Conservation (phyloP, 2,113 vertebrate genomes). For the Panthera uncia region DNA sequence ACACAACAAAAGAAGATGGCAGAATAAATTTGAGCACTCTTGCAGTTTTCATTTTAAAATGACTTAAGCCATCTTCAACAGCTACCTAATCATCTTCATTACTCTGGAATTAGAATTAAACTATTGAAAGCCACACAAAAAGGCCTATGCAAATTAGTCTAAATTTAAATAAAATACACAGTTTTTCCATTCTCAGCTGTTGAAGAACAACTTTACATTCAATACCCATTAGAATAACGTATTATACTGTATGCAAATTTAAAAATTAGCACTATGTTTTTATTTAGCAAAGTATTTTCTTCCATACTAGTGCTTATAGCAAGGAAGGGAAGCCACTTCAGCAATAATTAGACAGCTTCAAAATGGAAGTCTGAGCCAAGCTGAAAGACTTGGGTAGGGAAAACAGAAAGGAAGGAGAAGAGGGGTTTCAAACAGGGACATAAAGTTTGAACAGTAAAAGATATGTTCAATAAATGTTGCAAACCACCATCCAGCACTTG, state of each 20-base stretch:
- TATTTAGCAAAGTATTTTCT: background rate
- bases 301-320: background rate
- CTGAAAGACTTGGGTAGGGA: background rate
- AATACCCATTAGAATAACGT: background rate
- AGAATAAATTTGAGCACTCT: background rate
- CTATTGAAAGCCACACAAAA: constrained; percentile 13
- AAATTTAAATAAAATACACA: constrained; percentile 16
- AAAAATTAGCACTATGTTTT: background rate
- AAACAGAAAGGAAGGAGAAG: background rate
- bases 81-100: constrained; percentile 10
- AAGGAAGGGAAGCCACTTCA: background rate
- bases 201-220: background rate
- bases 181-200: background rate
- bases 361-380: background rate
- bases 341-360: background rate
- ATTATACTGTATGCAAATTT: background rate
- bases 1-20: background rate
- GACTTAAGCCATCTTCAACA: background rate
- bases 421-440: background rate
- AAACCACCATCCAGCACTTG: background rate
- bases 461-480: background rate
- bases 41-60: constrained; percentile 19
- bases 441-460: constrained; percentile 16
- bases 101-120: constrained; percentile 2
- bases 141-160: background rate